Evolutionary conservation across 2,113 vertebrate species (phyloP).

Genomic region (Actenoides hombroni): DNA sequence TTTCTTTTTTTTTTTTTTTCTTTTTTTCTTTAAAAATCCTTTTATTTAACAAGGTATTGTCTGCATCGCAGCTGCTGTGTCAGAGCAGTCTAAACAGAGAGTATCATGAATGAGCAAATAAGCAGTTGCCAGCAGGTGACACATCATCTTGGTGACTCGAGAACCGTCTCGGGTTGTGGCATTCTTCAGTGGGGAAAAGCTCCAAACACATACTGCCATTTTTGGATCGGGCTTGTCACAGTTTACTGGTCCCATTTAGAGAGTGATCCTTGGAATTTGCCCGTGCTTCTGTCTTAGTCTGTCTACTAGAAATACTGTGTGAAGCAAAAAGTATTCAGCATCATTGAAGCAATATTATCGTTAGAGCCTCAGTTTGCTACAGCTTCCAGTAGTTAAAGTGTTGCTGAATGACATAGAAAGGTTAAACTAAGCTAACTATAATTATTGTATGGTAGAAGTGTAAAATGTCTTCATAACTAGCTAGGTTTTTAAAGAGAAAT

Average conservation of each 20-base stretch:
- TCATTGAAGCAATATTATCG: conserved; percentile 59
- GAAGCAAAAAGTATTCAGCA: conserved; percentile 59
- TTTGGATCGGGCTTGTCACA: conserved; percentile 4
- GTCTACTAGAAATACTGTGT: conserved; percentile 58
- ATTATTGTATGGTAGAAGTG: conserved; percentile 55
- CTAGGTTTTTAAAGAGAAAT: conserved; percentile 22
- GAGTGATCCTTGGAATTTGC: conserved; percentile 19
- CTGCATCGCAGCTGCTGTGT: neutral
- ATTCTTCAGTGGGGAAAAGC: neutral
- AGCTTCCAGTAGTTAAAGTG: conserved; percentile 5
- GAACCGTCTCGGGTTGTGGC: neutral
- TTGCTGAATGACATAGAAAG: conserved; percentile 38
- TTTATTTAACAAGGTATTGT: neutral
- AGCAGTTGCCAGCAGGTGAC: neutral
- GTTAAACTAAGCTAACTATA: conserved; percentile 28
- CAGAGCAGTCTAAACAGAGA: neutral
- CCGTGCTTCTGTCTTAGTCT: conserved; percentile 60
- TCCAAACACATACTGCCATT: neutral
- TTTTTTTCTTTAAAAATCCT: neutral
- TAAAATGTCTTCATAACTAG: conserved; percentile 50
- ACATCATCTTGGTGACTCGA: conserved; percentile 7
- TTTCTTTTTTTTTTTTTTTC: neutral
- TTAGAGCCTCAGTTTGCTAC: conserved; percentile 44
- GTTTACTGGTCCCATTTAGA: conserved; percentile 38
- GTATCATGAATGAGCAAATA: neutral